phyloP scores from a whole-genome alignment of 2,113 vertebrate species.

The Eonycteris spelaea region DNA sequence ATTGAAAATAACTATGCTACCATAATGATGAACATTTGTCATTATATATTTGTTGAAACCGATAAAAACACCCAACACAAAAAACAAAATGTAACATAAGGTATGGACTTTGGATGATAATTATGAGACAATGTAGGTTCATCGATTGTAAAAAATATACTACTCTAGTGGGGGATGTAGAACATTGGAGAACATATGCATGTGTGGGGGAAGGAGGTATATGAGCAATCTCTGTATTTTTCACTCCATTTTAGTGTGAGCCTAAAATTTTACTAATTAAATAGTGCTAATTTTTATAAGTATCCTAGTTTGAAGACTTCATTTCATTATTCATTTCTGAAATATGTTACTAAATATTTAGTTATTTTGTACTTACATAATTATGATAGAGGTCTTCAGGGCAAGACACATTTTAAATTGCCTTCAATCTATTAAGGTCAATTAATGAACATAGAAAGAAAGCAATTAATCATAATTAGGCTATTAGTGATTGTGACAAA shows the following conservation, averaged over 20 bases:
- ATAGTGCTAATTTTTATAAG: background rate
- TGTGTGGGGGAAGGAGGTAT: accelerated
- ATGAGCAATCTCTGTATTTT: background rate
- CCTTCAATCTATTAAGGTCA: slow-evolving; percentile 43
- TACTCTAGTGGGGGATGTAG: background rate
- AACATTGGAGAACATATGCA: background rate
- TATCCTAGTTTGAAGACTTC: background rate
- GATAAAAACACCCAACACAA: background rate
- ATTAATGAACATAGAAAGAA: slow-evolving; percentile 56
- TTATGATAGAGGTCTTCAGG: slow-evolving; percentile 30
- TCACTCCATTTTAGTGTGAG: background rate
- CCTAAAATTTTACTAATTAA: background rate
- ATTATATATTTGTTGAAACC: background rate
- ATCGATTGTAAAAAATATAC: background rate
- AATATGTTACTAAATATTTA: slow-evolving; percentile 42
- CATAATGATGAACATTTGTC: background rate
- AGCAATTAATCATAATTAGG: slow-evolving; percentile 66
- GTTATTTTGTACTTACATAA: slow-evolving; percentile 29
- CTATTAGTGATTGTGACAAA: slow-evolving; percentile 56
- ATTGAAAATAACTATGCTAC: background rate
- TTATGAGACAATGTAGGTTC: background rate
- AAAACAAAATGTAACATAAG: background rate
- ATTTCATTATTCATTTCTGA: background rate
- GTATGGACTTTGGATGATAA: background rate
- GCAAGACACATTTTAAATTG: slow-evolving; percentile 49